Evolutionary conservation across 2,888 invertebrate genomes (phyloP), one percentile per base, ranked within the genome.

Genomic region (Limnephilus auricula): DNA sequence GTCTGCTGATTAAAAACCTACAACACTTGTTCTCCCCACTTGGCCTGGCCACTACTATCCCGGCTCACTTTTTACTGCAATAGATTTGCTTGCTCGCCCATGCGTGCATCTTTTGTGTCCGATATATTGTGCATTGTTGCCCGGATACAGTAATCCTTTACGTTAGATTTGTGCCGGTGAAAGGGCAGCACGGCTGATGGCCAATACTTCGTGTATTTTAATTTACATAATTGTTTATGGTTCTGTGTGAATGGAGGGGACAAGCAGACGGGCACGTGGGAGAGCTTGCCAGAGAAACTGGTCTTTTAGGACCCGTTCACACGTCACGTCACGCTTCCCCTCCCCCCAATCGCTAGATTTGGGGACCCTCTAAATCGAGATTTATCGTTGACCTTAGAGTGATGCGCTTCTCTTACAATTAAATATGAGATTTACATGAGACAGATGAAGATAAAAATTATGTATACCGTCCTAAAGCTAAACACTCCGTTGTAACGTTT

Each of bases 171-270:
- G 87, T 78, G 65, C 79, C 30, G 78, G 87, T 32, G 85, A 85
- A 31, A 88, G 87, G 87, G 78, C 65, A 34, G 79, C 87, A 88
- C 40, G 87, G 87, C 30, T 34, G 87, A 87, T 78, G 78, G 87
- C 15, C 87, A 5, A 78, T 65, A 87, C 87, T 87, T 40, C 34
- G 84, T 37, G 37, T 84, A 84, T 84, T 87, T 87, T 30, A 87
- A 87, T 87, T 78, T 78, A 87, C 87, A 87, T 87, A 87, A 32
- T 78, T 31, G 50, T 78, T 31, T 87, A 87, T 34, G 31, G 87
- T 25, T 65, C 18, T 13, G 87, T 87, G 87, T 87, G 87, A 87
- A 50, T 32, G 65, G 18, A 87, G 78, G 87, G 65, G n/a, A 84
- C 13, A 37, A 40, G 84, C 65, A 65, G 85, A 45, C 85, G 40